Base-by-base conservation (phyloP, 2,797 vertebrate species). In the Chelon labrosus region DNA sequence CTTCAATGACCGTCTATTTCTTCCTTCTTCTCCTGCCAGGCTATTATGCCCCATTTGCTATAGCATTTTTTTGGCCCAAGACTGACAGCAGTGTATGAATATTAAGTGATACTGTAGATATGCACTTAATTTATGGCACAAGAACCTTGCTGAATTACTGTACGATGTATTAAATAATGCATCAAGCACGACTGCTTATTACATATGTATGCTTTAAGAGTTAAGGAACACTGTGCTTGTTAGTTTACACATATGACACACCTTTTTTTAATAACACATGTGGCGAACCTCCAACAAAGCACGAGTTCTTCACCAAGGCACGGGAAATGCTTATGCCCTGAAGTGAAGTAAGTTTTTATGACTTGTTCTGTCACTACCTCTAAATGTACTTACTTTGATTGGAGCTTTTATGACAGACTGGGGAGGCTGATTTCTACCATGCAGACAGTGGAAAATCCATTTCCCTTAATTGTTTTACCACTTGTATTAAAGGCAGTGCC, bases 401-500 rank as follows among this genome's bases (percentile, higher is more conserved):
- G 69, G 72, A 81, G 80, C 51, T 75, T 89, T 87, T 82, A 83
- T 89, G 79, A 83, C 65, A 14, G 56, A 75, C 80, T 68, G 69
- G 47, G 35, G 57, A 71, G 71, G 64, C 56, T 25, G 59, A 79
- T 81, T 89, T 90, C 59, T 85, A 82, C 88, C 83, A 73, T 65
- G 70, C 69, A 91, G 90, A 93, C 93, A 91, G 92, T 95, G 93
- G 90, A 92, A 96, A 96, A 96, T 94, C 94, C 94, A 97, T 96
- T 96, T 96, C 93, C 87, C 95, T 96, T 97, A 97, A 98, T 97
- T 96, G 95, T 96, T 97, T 96, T 95, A 96, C 95, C 92, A 93
- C 93, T 94, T 93, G 92, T 94, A 93, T 92, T 93, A 92, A 90
- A 90, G 91, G 88, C 84, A 93, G 92, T 93, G 87, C 86, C 93